A percentile compares a stretch with the other conserved stretches of the same genome.
These are phyloP conservation scores for Archips xylosteana DNA, from an alignment of 2,888 invertebrate genomes.

Conservation along the genomic window DNA sequence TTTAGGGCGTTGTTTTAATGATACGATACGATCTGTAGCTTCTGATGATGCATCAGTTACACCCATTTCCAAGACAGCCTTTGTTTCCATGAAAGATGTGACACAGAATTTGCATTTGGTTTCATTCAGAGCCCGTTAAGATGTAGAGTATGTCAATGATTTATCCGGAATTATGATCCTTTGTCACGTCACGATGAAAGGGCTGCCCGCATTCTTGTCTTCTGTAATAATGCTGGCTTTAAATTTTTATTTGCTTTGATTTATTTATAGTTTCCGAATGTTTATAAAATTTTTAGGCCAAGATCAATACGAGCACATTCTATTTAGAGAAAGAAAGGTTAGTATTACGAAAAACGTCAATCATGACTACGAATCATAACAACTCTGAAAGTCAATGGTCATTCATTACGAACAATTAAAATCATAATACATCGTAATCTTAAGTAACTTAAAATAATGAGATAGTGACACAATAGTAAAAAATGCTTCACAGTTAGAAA, in stretches of 20 bases:
- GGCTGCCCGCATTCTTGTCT: constrained; percentile 14
- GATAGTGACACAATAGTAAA: background rate
- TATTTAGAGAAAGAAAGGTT: constrained; percentile 6
- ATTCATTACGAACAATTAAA: background rate
- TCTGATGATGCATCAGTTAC: constrained; percentile 38
- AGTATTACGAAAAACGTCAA: background rate
- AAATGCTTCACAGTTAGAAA: background rate
- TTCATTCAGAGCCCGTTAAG: constrained; percentile 34
- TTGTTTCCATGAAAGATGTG: constrained; percentile 38
- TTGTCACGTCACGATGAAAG: constrained; percentile 33
- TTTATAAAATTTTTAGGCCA: background rate
- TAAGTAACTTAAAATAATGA: no score
- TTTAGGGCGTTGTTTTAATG: constrained; percentile 33
- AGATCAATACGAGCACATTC: background rate
- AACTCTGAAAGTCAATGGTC: background rate
- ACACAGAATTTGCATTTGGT: constrained; percentile 39
- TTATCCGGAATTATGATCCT: constrained; percentile 36
- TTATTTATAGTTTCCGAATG: constrained; percentile 5
- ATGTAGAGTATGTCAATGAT: constrained; percentile 33
- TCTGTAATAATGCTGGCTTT: background rate
- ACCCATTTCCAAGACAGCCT: constrained; percentile 32
- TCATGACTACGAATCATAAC: background rate
- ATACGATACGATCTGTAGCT: constrained; percentile 31
- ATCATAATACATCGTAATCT: background rate
- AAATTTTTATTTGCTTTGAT: background rate